Conservation (phyloP, 1,140 invertebrate genomes). For the Drosophila ohnishii region DNA sequence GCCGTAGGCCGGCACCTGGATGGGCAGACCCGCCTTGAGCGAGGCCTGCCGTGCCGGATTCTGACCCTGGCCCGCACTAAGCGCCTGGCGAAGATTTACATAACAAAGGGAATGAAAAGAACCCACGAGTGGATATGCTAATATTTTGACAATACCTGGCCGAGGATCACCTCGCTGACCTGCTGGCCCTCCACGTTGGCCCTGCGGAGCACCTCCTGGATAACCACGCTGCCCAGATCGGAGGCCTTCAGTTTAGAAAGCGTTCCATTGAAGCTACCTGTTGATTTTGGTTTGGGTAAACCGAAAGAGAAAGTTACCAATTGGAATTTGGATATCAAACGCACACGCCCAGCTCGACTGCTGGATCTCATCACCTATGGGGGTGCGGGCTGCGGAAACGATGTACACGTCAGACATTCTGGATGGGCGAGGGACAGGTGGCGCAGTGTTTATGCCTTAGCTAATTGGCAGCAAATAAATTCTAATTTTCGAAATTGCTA, state of each 20-base stretch:
- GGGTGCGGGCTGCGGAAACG: constrained; percentile 83
- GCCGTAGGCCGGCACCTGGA: constrained; percentile 88
- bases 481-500: constrained; percentile 44
- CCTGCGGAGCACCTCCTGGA: constrained; percentile 88
- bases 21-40: constrained; percentile 90
- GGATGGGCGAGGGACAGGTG: background rate
- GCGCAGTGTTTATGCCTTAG: constrained; percentile 3
- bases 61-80: constrained; percentile 91
- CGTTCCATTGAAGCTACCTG: constrained; percentile 83
- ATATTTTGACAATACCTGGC: constrained; percentile 86
- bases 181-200: constrained; percentile 86
- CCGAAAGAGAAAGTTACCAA: constrained; percentile 69
- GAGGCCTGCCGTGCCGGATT: constrained; percentile 93
- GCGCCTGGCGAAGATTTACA: constrained; percentile 84
- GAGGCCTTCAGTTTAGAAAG: too few species aligned
- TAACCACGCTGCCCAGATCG: constrained; percentile 84
- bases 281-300: constrained; percentile 20
- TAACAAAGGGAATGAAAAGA: constrained; percentile 28
- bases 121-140: constrained; percentile 8
- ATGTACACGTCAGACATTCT: constrained; percentile 81
- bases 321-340: constrained; percentile 26
- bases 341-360: constrained; percentile 2
- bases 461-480: constrained; percentile 20
- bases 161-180: constrained; percentile 93
- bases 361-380: constrained; percentile 74